Conservation (phyloP, 2,797 vertebrate species). For the Poeciliopsis infans region DNA sequence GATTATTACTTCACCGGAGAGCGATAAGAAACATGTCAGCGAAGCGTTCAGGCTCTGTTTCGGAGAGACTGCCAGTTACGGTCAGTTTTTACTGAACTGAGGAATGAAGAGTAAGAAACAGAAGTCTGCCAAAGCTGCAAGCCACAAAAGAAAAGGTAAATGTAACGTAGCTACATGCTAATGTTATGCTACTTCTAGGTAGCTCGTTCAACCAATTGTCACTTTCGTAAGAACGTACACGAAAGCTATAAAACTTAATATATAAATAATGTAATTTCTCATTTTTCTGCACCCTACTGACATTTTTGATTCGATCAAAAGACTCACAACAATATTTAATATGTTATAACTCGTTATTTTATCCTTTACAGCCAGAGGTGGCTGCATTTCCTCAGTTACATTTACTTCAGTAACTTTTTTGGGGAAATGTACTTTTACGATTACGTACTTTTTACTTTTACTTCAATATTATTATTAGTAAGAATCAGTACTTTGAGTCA, state of each 20-base stretch:
- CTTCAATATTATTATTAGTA: background rate
- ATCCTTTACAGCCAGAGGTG: background rate
- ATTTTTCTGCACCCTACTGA: background rate
- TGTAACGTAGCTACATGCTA: conserved; percentile 44
- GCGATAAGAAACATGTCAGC: conserved; percentile 40
- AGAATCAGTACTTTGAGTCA: background rate
- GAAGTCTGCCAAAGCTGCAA: conserved; percentile 61
- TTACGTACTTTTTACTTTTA: background rate
- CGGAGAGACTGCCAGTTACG: background rate
- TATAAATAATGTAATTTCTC: background rate
- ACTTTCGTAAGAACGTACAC: background rate
- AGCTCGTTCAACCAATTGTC: conserved; percentile 37
- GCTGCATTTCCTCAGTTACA: background rate
- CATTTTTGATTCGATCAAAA: background rate
- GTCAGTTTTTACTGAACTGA: conserved; percentile 24
- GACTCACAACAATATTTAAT: background rate
- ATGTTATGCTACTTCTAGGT: conserved; percentile 31
- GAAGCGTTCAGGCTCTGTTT: background rate
- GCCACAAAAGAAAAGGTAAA: conserved; percentile 76
- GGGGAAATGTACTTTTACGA: background rate
- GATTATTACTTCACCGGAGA: conserved; percentile 25
- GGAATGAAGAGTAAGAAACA: conserved; percentile 78
- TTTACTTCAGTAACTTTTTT: background rate
- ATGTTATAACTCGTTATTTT: background rate
- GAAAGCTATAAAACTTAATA: background rate